Evolutionary conservation across 2,113 vertebrate species (phyloP).

Genomic region (Misgurnus mizolepis): DNA sequence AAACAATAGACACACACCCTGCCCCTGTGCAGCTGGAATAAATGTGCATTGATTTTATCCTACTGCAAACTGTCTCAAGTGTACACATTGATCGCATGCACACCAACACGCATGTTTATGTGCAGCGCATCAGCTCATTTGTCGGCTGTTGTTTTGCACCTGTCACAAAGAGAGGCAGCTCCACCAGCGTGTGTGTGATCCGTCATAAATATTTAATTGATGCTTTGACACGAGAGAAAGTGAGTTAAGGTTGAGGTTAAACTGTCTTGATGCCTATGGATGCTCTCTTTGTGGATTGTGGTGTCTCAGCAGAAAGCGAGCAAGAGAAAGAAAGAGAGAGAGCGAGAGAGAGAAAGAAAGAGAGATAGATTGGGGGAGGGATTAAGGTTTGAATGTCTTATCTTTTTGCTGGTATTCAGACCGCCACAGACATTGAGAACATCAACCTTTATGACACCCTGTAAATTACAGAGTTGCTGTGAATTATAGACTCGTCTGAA

Average conservation of each 20-base stretch:
- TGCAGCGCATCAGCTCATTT: slow-evolving; percentile 49
- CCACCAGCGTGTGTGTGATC: slow-evolving; percentile 31
- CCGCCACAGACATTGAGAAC: not conserved
- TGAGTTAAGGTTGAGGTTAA: slow-evolving; percentile 24
- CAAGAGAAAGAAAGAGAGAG: not conserved
- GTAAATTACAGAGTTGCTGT: slow-evolving; percentile 10
- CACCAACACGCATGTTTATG: slow-evolving; percentile 51
- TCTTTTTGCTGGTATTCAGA: not conserved
- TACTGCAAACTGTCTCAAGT: slow-evolving; percentile 19
- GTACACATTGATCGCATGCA: slow-evolving; percentile 33
- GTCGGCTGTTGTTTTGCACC: slow-evolving; percentile 60
- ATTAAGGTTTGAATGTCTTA: slow-evolving; percentile 7
- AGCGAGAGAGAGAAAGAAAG: not conserved
- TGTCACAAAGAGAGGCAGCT: slow-evolving; percentile 17
- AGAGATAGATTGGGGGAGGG: not conserved
- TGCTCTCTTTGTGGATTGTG: not conserved
- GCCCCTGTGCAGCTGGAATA: not conserved
- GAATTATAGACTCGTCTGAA: slow-evolving; percentile 11
- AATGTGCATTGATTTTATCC: slow-evolving; percentile 28
- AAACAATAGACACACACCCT: slow-evolving; percentile 65
- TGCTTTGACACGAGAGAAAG: slow-evolving; percentile 29
- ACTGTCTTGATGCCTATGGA: not conserved
- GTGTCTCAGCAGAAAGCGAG: not conserved
- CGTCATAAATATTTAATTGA: slow-evolving; percentile 57
- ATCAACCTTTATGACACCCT: slow-evolving; percentile 10